Evolutionary conservation across 2,797 vertebrate genomes (phyloP), one percentile per base, ranked within the genome.

Genomic region (Sarcophilus harrisii): DNA sequence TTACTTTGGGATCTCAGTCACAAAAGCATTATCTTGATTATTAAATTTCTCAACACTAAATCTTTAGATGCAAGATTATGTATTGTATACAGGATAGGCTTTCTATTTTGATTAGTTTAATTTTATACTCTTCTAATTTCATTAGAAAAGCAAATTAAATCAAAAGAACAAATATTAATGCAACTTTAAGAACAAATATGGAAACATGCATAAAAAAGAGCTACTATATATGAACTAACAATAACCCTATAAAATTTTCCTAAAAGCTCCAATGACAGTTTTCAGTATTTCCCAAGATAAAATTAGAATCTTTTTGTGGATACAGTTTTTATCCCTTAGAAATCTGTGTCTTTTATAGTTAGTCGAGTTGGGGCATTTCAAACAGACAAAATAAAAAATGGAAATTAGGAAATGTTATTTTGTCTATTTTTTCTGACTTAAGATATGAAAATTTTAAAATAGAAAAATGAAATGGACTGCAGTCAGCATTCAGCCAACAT

Each of bases 201-300:
- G 91, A 97, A 94, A 52, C 58, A 97, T 49, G 95, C 95, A 97
- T 92, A 95, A 62, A 92, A 60, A 97, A 96, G 95, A 96, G 73
- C 90, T 92, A 66, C 27, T 90, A 93, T 95, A 93, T 95, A 95
- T 91, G 55, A 97, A 96, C 94, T 94, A 93, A 93, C 38, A 73
- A 5, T 52, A 94, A 92, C 58, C 94, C 54, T 52, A 91, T 54
- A 93, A n/a, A 90, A 59, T 90, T 54, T 8, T 54, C 13, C 12
- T 57, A 45, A 57, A 52, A 90, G 90, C 32, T 54, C 52, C 32
- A 54, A 55, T 57, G 27, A 32, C 30, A 8, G 13, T 57, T 30
- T 90, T 90, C 30, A n/a, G 30, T 54, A 29, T 45, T 87, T 87
- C 90, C 29, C 38, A 95, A 93, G 57, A 93, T 87, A 32, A 95